Conservation (phyloP, 2,888 invertebrate species). For the Corythucha ciliata region DNA sequence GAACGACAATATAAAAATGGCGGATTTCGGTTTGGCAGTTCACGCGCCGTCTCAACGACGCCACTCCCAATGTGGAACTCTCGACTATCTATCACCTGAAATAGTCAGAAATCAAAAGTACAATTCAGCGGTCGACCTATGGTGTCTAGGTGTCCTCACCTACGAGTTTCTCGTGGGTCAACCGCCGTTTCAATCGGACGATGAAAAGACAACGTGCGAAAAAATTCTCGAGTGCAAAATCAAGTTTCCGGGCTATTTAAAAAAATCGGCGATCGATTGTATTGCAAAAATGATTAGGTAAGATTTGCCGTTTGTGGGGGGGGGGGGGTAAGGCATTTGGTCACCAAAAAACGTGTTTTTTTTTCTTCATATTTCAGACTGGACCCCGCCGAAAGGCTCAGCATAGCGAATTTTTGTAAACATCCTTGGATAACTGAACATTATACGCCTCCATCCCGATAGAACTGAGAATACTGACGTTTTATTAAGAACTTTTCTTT, state of each 20-base stretch:
- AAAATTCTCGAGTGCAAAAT: constrained; percentile 58
- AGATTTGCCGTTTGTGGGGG: too few species aligned
- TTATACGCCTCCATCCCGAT: too few species aligned
- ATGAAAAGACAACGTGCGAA: constrained; percentile 59
- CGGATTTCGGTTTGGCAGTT: constrained; percentile 87
- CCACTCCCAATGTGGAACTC: constrained; percentile 83
- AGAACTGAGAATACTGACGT: too few species aligned
- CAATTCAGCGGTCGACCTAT: constrained; percentile 78
- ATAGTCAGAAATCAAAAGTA: constrained; percentile 81
- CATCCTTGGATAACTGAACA: too few species aligned
- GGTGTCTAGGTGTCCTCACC: constrained; percentile 85
- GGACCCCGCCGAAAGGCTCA: too few species aligned
- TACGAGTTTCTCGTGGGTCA: constrained; percentile 89
- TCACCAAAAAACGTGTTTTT: too few species aligned
- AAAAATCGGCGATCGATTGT: too few species aligned
- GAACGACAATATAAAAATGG: constrained; percentile 71
- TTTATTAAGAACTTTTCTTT: too few species aligned
- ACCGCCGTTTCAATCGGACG: constrained; percentile 83
- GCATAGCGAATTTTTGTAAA: too few species aligned
- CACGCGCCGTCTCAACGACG: constrained; percentile 48
- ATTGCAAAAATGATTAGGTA: too few species aligned
- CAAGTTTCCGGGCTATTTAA: constrained; percentile 57
- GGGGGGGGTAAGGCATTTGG: too few species aligned
- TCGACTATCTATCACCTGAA: constrained; percentile 93
- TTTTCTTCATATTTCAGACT: too few species aligned